Base-by-base conservation (phyloP, 2,113 vertebrate species). In the Trichomycterus rosablanca region DNA sequence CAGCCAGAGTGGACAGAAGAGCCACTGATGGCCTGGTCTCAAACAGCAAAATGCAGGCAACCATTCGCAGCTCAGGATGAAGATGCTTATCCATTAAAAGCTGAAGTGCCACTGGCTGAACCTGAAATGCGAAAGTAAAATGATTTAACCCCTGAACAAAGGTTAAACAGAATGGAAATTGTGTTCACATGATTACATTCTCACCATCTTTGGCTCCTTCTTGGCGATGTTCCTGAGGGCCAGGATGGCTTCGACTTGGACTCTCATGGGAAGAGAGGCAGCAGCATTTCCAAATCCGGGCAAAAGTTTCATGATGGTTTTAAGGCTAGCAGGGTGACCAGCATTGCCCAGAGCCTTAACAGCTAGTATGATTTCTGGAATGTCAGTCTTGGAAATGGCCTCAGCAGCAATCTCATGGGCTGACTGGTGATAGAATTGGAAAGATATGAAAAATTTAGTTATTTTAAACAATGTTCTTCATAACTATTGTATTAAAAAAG, bases 341-440 rank as follows among this genome's bases (percentile, higher is more conserved):
- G 89, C 63, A 35, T 93, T 95, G 40, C 85, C 89, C 44, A 93
- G 60, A 73, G 86, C 86, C 71, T 94, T 95, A 42, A 93, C 62
- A 37, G 79, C 77, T 45, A 91, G 66, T 50, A 73, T 76, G 20
- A 89, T 86, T 12, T 89, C 81, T 18, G 81, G 70, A 20, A 80
- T 70, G 1, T 87, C 68, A 42, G 46, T 71, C 14, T 63, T 88
- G 50, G 74, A 68, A 59, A 83, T 32, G 0, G 89, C 89, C 0
- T 89, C 85, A 7, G 74, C 55, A 51, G 84, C 83, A 45, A 80
- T 71, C 1, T 85, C 80, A 18, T 90, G 87, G 65, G 94, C 74
- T 26, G 87, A 87, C 92, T 94, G 66, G n/a, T n/a, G n/a, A n/a
- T n/a, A n/a, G n/a, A n/a, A n/a, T n/a, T n/a, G n/a, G n/a, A n/a